Conservation (phyloP, 1,140 invertebrate species). For the Temnothorax nylanderi region DNA sequence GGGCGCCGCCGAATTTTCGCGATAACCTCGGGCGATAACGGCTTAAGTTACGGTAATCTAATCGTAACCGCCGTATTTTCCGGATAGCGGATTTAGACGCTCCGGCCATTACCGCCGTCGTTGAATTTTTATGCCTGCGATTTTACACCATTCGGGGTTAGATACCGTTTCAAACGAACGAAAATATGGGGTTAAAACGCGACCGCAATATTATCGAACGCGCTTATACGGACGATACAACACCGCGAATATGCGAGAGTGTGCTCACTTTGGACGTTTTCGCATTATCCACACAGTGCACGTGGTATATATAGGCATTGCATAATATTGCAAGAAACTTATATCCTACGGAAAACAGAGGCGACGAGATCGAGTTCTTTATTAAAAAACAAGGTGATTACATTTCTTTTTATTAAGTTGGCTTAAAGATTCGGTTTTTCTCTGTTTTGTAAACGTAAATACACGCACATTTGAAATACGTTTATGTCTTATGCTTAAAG, state of each 20-base stretch:
- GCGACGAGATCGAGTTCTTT: neutral
- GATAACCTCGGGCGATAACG: constrained; percentile 44
- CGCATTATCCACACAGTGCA: neutral
- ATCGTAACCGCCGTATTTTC: constrained; percentile 38
- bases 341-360: neutral
- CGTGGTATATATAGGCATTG: neutral
- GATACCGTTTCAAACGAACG: constrained; percentile 19
- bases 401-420: neutral
- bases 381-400: neutral
- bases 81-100: constrained; percentile 31
- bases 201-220: neutral
- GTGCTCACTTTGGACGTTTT: neutral
- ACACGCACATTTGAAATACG: neutral
- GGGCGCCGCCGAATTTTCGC: constrained; percentile 42
- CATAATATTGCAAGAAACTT: neutral
- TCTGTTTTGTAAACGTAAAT: neutral
- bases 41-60: constrained; percentile 43
- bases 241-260: neutral
- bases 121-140: constrained; percentile 46
- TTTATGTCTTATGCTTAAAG: neutral
- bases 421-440: neutral
- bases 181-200: constrained; percentile 31
- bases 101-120: constrained; percentile 1
- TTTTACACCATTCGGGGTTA: constrained; percentile 1
- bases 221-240: neutral